A percentile compares a stretch with the other conserved stretches of the same genome.
Evolutionary conservation across 1,140 invertebrate genomes (phyloP).

Genomic region (Lordiphosa collinella): DNA sequence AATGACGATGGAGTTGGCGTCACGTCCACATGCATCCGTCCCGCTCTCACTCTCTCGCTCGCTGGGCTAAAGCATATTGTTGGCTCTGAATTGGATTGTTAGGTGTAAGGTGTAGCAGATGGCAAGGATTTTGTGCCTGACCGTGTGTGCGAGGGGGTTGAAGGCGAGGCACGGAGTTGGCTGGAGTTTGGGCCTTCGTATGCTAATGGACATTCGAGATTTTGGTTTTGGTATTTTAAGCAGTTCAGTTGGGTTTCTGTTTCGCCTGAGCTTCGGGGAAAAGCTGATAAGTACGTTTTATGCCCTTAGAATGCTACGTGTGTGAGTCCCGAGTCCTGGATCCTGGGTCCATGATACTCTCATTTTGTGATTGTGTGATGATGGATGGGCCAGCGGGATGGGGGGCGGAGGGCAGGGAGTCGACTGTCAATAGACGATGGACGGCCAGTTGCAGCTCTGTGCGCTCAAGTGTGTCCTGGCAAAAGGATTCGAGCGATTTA

Average conservation of each 20-base stretch:
- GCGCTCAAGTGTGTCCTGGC: conserved; percentile 62
- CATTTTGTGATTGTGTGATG: conserved; percentile 78
- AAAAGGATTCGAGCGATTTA: conserved; percentile 75
- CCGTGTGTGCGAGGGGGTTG: conserved; percentile 30
- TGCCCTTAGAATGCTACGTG: conserved; percentile 73
- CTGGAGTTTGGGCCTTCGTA: conserved; percentile 49
- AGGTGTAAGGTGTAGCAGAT: conserved; percentile 74
- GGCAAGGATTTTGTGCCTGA: conserved; percentile 55
- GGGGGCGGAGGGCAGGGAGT: conserved; percentile 14
- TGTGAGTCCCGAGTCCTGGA: conserved; percentile 25
- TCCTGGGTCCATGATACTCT: conserved; percentile 56
- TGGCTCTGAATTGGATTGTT: conserved; percentile 71
- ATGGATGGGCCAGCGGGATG: conserved; percentile 66
- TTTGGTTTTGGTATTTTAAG: conserved; percentile 78
- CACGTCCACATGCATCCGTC: conserved; percentile 21
- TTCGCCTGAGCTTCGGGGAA: conserved; percentile 47
- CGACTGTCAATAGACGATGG: conserved; percentile 52
- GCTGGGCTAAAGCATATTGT: conserved; percentile 58
- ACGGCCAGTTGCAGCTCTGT: conserved; percentile 41
- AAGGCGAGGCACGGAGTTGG: background rate
- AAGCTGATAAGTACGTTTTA: conserved; percentile 77
- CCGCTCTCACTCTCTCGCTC: background rate
- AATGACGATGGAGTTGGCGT: conserved; percentile 32
- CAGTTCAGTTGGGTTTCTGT: conserved; percentile 57
- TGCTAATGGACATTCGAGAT: conserved; percentile 78